Evolutionary conservation across 2,113 vertebrate species (phyloP), one percentile per base, ranked within the genome.

Genomic region (Aldabrachelys gigantea): DNA sequence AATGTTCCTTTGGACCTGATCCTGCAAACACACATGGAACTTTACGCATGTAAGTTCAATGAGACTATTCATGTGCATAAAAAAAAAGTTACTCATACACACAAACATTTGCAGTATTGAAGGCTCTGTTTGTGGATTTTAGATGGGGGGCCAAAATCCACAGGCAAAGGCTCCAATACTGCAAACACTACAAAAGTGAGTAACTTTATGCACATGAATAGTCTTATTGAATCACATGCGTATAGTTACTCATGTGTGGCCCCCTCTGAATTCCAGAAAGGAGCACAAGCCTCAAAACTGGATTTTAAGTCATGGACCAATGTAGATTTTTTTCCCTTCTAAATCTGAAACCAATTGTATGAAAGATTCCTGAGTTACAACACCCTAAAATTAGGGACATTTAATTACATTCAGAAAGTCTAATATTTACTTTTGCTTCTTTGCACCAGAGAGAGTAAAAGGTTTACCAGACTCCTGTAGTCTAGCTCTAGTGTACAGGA

Each of bases 1-100:
- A 97, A 94, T 96, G 94, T 93, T 93, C 49, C 89, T 95, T 95
- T 95, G 94, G 89, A 87, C 44, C 54, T 2, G 3, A 78, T 88
- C 91, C 84, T 85, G 4, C 75, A 91, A 95, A 90, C 94, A 95
- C 72, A 91, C 89, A 89, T 90, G 92, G 93, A 93, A 96, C 95
- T 96, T 95, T 88, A 93, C 59, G 38, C 96, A 96, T 89, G 69
- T 91, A 96, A 94, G 92, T 96, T 97, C 93, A 94, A 86, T 96
- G 91, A 97, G 52, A 86, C 93, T 96, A 88, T 95, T 96, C 94
- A 90, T 94, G 90, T 86, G 78, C 49, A 76, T 72, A 82, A 75
- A 82, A 82, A 75, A 82, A 82, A 82, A 82, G 90, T 96, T 92
- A 91, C 87, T 94, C 92, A 92, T 87, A 96, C 89, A 95, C 85